Base-by-base conservation (phyloP, 2,888 invertebrate species). In the Eustalomyia histrio region DNA sequence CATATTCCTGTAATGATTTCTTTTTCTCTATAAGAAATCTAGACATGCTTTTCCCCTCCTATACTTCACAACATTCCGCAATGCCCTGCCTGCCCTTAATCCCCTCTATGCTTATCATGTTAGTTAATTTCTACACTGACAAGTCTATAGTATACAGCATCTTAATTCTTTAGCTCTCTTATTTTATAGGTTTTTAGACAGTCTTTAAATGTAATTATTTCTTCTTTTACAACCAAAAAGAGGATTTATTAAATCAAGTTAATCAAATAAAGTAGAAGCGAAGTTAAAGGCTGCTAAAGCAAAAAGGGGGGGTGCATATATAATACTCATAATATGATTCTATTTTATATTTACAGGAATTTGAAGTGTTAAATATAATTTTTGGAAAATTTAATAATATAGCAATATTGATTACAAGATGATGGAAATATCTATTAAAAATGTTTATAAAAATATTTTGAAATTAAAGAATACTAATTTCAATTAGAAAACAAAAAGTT, bases 191-290 rank as follows among this genome's bases (percentile, higher is more conserved):
- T 53, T 80, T 72, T 69, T 64, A 76, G 68, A 76, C 68, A 65
- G 69, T 63, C 61, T 58, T 75, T 53, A 72, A 80, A 80, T 76
- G 68, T 61, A 73, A 80, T 65, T 74, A 72, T 68, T 76, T 76
- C 47, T 53, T 63, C 58, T 69, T 33, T 60, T 16, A 21, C 53
- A 65, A 52, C 39, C 63, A 64, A 80, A 64, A 53, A 55, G 43
- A 67, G 57, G 58, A 72, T 50, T 69, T 76, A 68, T 69, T 73
- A 68, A 73, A 76, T 69, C 57, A 73, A 64, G 53, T 80, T 80
- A 73, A 76, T 65, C 73, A 80, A 52, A 47, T 60, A 24, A 63
- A 69, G 21, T 14, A 75, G 35, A 71, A 3, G 29, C 16, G 29
- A 7, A 24, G 57, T 33, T n/a, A 21, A 55, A 57, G 29, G 14